These are phyloP conservation scores for Bombus confusus DNA, from an alignment of 1,140 invertebrate species.

Conservation along the genomic window DNA sequence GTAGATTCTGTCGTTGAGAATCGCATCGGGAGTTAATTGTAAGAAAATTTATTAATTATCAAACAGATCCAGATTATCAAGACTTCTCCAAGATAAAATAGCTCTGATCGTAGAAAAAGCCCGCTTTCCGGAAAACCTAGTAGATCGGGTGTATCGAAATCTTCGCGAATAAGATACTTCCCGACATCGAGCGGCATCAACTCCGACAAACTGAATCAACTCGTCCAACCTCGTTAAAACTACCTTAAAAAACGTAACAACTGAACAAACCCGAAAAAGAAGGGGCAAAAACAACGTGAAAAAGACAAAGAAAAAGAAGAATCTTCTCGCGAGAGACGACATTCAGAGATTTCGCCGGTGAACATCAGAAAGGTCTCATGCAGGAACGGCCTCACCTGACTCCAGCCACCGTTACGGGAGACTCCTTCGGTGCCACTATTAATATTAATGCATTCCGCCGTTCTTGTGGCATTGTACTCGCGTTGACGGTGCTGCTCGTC, in stretches of 20 bases:
- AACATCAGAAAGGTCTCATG: constrained; percentile 24
- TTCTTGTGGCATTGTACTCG: constrained; percentile 70
- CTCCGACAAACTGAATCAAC: not conserved
- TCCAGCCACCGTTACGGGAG: constrained; percentile 55
- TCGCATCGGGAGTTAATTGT: too few species aligned
- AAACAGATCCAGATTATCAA: too few species aligned
- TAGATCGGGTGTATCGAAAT: not conserved
- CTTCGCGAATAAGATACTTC: not conserved
- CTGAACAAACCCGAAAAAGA: not conserved
- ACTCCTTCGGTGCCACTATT: constrained; percentile 64
- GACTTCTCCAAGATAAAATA: not conserved
- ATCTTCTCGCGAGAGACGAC: not conserved
- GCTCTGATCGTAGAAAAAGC: not conserved
- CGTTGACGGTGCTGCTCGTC: constrained; percentile 50
- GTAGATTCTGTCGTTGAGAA: too few species aligned
- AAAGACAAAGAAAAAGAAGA: not conserved
- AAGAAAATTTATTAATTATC: too few species aligned
- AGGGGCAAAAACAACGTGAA: not conserved
- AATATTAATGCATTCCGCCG: constrained; percentile 75
- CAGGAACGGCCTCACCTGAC: constrained; percentile 53
- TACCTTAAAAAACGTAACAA: not conserved
- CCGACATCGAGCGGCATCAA: not conserved
- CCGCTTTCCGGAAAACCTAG: not conserved
- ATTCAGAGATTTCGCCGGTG: constrained; percentile 22
- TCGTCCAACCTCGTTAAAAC: not conserved